Percentiles rank a stretch among this genome's conserved stretches.
These are phyloP conservation scores for Parelbella ahira DNA, from an alignment of 2,888 invertebrate species.

Conservation along the genomic window DNA sequence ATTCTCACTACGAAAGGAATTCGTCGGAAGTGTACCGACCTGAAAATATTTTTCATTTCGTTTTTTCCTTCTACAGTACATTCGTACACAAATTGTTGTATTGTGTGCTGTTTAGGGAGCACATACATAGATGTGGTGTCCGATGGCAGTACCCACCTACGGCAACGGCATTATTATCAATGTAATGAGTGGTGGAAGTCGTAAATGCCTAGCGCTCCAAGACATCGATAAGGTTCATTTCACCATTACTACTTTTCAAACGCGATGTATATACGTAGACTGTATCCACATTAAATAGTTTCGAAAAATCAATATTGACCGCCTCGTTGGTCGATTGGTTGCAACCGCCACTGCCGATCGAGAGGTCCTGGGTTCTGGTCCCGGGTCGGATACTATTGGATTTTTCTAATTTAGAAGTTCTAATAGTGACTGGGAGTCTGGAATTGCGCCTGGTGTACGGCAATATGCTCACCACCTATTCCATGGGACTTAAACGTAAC, in stretches of 20 bases:
- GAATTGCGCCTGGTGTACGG: too few species aligned
- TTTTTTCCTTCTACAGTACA: slow-evolving; percentile 30
- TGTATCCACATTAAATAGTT: too few species aligned
- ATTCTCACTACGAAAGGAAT: slow-evolving; percentile 12
- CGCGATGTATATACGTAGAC: neutral
- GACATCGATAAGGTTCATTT: slow-evolving; percentile 4
- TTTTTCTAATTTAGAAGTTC: too few species aligned
- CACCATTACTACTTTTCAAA: neutral
- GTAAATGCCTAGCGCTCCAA: slow-evolving; percentile 1
- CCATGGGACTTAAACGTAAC: too few species aligned
- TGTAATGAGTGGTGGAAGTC: slow-evolving; percentile 1
- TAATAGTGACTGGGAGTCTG: too few species aligned
- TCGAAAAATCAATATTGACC: too few species aligned
- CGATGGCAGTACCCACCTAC: neutral
- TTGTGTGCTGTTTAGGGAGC: slow-evolving; percentile 25
- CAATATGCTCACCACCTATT: too few species aligned
- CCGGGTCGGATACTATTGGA: too few species aligned
- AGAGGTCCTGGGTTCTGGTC: too few species aligned
- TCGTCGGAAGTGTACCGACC: slow-evolving; percentile 14
- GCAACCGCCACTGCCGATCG: too few species aligned
- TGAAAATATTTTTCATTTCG: slow-evolving; percentile 11
- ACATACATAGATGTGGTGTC: too few species aligned
- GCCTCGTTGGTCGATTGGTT: too few species aligned
- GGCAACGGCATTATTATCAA: neutral
- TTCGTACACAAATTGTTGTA: slow-evolving; percentile 29